These are phyloP conservation scores for Xanthia togata DNA, from an alignment of 2,888 invertebrate genomes.

Conservation along the genomic window DNA sequence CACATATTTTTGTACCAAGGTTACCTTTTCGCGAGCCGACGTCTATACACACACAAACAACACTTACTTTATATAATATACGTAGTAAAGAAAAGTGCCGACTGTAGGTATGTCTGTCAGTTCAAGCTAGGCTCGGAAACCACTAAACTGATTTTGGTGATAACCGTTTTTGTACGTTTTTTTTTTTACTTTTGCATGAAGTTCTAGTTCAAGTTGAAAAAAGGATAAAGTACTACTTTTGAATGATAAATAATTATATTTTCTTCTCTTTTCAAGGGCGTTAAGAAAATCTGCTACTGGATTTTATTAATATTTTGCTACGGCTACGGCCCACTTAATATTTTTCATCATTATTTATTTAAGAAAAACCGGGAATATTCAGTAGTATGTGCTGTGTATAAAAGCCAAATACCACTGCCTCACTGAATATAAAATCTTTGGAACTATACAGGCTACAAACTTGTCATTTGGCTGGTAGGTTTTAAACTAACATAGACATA, in stretches of 20 bases:
- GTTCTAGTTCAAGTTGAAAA: not conserved
- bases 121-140: not conserved
- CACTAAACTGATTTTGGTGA: not conserved
- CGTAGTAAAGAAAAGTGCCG: slow-evolving; percentile 17
- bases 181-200: no score
- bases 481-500: not conserved
- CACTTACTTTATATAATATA: slow-evolving; percentile 3
- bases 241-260: no score
- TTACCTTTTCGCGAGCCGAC: slow-evolving; percentile 76
- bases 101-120: slow-evolving; percentile 13
- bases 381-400: not conserved
- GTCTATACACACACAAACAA: slow-evolving; percentile 34
- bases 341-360: not conserved
- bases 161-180: no score
- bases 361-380: not conserved
- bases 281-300: not conserved
- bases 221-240: no score
- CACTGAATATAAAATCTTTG: not conserved
- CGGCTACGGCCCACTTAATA: not conserved
- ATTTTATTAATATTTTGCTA: not conserved
- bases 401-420: not conserved
- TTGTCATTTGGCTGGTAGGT: not conserved
- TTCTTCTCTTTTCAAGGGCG: not conserved
- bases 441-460: not conserved
- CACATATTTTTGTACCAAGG: slow-evolving; percentile 80